phyloP scores from a whole-genome alignment of 2,113 vertebrate genomes.

The Callaeas wilsoni region DNA sequence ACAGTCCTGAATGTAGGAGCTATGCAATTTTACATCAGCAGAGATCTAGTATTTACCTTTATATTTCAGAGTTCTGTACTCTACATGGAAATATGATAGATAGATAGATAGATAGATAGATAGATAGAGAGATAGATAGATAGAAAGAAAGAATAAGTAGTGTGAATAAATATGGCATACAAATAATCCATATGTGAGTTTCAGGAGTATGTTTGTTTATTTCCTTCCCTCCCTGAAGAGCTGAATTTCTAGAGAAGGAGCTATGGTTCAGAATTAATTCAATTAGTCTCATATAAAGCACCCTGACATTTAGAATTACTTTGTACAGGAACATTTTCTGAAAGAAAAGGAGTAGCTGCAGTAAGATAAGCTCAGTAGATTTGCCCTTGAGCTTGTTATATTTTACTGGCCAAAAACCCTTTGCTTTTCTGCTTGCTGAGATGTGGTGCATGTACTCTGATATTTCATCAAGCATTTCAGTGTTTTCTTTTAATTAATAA shows the following conservation, averaged over 20 bases:
- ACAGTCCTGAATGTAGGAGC: background rate
- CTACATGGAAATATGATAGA: background rate
- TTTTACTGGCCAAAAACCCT: background rate
- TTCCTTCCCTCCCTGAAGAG: background rate
- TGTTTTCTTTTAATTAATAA: background rate
- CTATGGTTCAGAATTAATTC: background rate
- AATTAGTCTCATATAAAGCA: constrained; percentile 9
- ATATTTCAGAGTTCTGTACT: background rate
- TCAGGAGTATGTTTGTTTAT: background rate
- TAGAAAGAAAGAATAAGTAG: background rate
- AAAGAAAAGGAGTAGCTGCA: background rate
- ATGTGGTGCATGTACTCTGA: background rate
- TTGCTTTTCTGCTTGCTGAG: background rate
- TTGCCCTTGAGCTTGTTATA: background rate
- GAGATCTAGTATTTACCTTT: background rate
- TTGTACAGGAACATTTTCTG: background rate
- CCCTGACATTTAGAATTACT: constrained; percentile 19
- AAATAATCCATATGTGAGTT: background rate
- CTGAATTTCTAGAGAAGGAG: background rate
- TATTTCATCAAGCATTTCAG: background rate
- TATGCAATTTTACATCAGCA: background rate
- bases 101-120: background rate
- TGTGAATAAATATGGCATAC: background rate
- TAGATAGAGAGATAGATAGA: background rate
- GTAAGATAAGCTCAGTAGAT: background rate